Percentiles rank a stretch among this genome's conserved stretches.
phyloP scores from a whole-genome alignment of 2,888 invertebrate genomes.

The Esperia sulphurella region DNA sequence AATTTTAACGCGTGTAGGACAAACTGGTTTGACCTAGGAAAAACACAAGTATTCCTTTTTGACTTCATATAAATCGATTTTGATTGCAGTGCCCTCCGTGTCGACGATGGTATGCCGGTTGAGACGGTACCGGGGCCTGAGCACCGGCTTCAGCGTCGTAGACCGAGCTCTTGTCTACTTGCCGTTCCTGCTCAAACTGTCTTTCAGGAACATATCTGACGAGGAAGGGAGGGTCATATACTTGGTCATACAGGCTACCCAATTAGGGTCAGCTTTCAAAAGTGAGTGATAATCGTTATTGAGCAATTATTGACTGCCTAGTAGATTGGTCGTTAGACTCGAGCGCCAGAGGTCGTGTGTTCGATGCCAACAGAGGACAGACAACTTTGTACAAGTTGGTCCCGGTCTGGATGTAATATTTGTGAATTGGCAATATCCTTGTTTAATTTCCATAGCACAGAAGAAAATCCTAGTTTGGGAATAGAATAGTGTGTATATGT shows the following conservation, averaged over 20 bases:
- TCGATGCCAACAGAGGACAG: no score
- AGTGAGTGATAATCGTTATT: conserved; percentile 67
- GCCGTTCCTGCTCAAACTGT: conserved; percentile 86
- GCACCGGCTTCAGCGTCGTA: conserved; percentile 79
- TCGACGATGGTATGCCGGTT: conserved; percentile 70
- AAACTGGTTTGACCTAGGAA: no score
- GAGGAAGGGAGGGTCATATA: conserved; percentile 75
- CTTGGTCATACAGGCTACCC: conserved; percentile 85
- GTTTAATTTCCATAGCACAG: no score
- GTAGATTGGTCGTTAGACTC: no score
- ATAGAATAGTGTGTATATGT: no score
- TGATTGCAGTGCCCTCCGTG: conserved; percentile 19
- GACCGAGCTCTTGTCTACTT: conserved; percentile 81
- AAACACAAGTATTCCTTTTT: no score
- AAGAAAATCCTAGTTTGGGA: no score
- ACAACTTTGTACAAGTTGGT: no score
- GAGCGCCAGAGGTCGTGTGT: no score
- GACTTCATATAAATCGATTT: conserved; percentile 27
- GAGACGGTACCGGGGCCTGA: conserved; percentile 82
- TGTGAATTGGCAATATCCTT: no score
- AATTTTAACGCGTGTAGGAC: no score
- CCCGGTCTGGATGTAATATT: no score
- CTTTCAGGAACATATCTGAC: conserved; percentile 81
- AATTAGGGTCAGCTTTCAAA: conserved; percentile 87
- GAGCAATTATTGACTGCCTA: neutral